Evolutionary conservation across 2,888 invertebrate species (phyloP).

Genomic region (Phortica magna): DNA sequence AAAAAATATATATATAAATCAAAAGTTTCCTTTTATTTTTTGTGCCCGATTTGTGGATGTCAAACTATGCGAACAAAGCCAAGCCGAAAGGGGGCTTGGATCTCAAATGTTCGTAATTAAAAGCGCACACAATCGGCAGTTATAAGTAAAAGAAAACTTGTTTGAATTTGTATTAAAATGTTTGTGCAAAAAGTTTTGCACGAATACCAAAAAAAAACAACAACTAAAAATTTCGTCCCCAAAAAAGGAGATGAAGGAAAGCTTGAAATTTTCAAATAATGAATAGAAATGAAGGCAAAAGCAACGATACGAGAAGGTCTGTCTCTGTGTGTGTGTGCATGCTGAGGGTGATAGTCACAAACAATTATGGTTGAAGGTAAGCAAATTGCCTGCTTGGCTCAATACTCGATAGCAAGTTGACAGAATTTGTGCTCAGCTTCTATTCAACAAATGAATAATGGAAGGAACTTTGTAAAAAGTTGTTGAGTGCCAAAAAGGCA

Average conservation of each 20-base stretch:
- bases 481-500: too few species aligned
- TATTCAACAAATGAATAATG: too few species aligned
- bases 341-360: not conserved
- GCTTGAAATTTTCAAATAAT: not conserved
- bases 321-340: not conserved
- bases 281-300: not conserved
- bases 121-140: conserved; percentile 18
- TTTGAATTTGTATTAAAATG: conserved; percentile 4
- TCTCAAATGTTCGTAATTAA: not conserved
- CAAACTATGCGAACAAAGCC: not conserved
- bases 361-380: too few species aligned
- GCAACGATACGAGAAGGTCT: not conserved
- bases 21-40: not conserved
- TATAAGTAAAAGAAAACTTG: not conserved
- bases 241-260: too few species aligned
- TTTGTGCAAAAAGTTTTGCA: not conserved
- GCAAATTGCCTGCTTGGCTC: too few species aligned
- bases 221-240: not conserved
- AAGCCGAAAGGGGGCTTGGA: not conserved
- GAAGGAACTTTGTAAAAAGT: too few species aligned
- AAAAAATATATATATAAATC: conserved; percentile 15
- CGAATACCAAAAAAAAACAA: not conserved
- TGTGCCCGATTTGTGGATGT: not conserved
- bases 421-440: too few species aligned
- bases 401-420: too few species aligned